Base-by-base conservation (phyloP, 2,797 vertebrate species). In the Poeciliopsis gracilis region DNA sequence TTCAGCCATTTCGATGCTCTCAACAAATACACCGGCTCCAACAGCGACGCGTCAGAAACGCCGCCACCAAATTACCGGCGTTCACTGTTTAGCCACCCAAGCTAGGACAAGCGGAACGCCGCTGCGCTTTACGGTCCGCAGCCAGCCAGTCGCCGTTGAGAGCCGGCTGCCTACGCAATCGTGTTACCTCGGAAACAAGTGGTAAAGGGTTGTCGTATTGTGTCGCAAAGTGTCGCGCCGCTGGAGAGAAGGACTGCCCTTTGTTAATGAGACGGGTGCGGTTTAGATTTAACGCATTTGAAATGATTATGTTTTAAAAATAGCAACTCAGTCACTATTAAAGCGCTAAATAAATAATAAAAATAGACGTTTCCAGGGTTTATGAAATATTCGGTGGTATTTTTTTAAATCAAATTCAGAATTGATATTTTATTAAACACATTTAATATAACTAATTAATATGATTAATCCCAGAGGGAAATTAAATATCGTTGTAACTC, bases 1-100 rank as follows among this genome's bases (percentile, higher is more conserved):
- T 89, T 99, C 98, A 1, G 97, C 97, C 98, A 99, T 99, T n/a
- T 87, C 55, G 0, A 70, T 1, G 33, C 15, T 4, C 20, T 28
- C 2, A 15, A 20, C 20, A 4, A 8, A 20, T 3, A 5, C 9
- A 79, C 77, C 5, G 15, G 12, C 12, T 79, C 0, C 23, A 77
- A 79, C 0, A 0, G 8, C 1, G 25, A 51, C 0, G 10, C 47
- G 75, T 0, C n/a, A 1, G 53, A 20, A 1, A 69, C 7, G 45
- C 10, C 12, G 59, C 75, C 49, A 45, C 76, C 30, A 66, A 81
- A 82, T 33, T 43, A 7, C 23, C 23, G 73, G 69, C 76, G 38
- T 88, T 81, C 76, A 46, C 66, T 70, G 53, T 30, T 82, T 82
- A 73, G 69, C 77, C 15, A n/a, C 49, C 70, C 51, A 61, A n/a